Percentiles rank a stretch among this genome's conserved stretches.
These are phyloP conservation scores for Drosophila nr. perissopoda DNA, from an alignment of 2,888 invertebrate genomes.

Conservation along the genomic window DNA sequence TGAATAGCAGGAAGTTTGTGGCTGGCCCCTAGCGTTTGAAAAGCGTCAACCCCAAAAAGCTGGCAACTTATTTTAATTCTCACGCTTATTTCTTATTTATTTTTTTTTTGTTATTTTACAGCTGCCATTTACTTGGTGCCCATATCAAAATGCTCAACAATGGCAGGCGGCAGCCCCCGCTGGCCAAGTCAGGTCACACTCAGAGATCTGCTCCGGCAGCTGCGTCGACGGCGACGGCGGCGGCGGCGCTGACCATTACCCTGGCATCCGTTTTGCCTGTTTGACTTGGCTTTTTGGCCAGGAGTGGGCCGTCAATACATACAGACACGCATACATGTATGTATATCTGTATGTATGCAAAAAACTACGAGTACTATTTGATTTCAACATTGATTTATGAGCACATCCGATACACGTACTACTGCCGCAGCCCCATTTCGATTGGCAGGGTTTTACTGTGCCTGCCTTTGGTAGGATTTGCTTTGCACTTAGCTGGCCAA, in stretches of 20 bases:
- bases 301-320: constrained; percentile 21
- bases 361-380: constrained; percentile 76
- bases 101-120: constrained; percentile 19
- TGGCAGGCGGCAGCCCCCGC: constrained; percentile 4
- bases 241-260: constrained; percentile 68
- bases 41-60: constrained; percentile 30
- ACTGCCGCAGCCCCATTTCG: constrained; percentile 45
- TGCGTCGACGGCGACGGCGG: background rate
- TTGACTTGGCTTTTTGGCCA: constrained; percentile 20
- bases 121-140: constrained; percentile 58
- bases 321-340: background rate
- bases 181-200: constrained; percentile 34
- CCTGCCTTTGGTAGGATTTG: constrained; percentile 75
- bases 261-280: constrained; percentile 59
- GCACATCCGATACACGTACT: constrained; percentile 76
- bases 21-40: constrained; percentile 6
- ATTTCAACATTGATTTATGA: constrained; percentile 80
- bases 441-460: constrained; percentile 32
- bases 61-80: constrained; percentile 76
- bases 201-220: constrained; percentile 33
- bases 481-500: constrained; percentile 63
- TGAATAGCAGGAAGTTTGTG: constrained; percentile 23
- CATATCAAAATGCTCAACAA: constrained; percentile 59
- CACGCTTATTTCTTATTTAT: constrained; percentile 42
- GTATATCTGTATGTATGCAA: constrained; percentile 18